phyloP scores from a whole-genome alignment of 1,140 invertebrate genomes.

The Heliconius melpomene region DNA sequence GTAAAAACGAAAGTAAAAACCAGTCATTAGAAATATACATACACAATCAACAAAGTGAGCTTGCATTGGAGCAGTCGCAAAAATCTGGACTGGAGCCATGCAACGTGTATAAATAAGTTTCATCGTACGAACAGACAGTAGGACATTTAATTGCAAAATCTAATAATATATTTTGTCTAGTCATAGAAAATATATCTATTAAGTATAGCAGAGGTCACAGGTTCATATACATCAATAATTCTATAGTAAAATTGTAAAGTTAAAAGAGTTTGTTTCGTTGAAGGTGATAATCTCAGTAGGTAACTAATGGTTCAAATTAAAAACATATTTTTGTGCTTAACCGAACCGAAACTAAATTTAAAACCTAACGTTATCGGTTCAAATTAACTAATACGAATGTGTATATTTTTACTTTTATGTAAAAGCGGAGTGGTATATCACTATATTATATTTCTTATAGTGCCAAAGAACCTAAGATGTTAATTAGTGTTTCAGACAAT shows the following conservation, averaged over 20 bases:
- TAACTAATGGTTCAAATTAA: no score
- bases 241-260: no score
- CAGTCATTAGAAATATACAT: background rate
- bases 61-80: background rate
- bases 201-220: background rate
- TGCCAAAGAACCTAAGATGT: background rate
- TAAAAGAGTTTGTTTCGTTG: no score
- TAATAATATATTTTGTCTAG: background rate
- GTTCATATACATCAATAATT: background rate
- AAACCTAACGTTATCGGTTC: no score
- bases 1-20: background rate
- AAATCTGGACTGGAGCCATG: constrained; percentile 10
- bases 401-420: no score
- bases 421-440: no score
- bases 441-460: background rate
- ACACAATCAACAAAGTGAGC: background rate
- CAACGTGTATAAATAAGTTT: background rate
- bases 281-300: no score
- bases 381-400: no score
- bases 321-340: no score
- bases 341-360: no score
- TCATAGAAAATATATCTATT: background rate
- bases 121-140: background rate
- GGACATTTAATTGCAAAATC: background rate
- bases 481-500: background rate